Evolutionary conservation across 2,888 invertebrate genomes (phyloP), one percentile per base, ranked within the genome.

Genomic region (Papilio elwesi): DNA sequence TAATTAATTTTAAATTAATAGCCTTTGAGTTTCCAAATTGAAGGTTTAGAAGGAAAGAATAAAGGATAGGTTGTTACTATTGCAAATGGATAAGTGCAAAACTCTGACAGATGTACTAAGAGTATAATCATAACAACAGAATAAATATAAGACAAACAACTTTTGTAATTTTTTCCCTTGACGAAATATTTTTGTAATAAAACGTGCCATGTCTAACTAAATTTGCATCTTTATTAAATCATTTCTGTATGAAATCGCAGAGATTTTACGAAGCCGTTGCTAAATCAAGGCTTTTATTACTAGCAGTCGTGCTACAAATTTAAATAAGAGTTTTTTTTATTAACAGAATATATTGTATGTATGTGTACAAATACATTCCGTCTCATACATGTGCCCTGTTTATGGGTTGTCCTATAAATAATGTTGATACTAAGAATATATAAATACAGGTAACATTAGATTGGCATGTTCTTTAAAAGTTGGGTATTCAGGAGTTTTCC

Each of bases 261-360:
- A n/a, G n/a, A 15, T 43, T 15, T 10, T 43, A 9, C 15, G 59
- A 62, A 62, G 38, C 5, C 15, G 59, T 62, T 38, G 43, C 43
- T 62, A 62, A 62, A 43, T 62, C 38, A 62, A 62, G 15, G 43
- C 15, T 62, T 43, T 62, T 43, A 62, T 15, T 15, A 43, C 15
- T 10, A 9, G 10, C 43, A n/a, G 10, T 10, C 43, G 15, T 15
- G 59, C 5, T 62, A 11, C 43, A 62, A 43, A 59, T 15, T 1
- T 62, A 59, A 43, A 59, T 59, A 62, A 43, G 59, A 59, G 38
- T 43, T 43, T 43, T 43, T 59, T 57, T 43, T 59, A 59, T n/a
- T n/a, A 38, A 59, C 4, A 55, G 26, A 38, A 38, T 59, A 43
- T 43, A 9, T 59, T 59, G 8, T n/a, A 12, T 10, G 36, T 8